Evolutionary conservation across 2,888 invertebrate genomes (phyloP), one percentile per base, ranked within the genome.

Genomic region (Meghimatium bilineatum): DNA sequence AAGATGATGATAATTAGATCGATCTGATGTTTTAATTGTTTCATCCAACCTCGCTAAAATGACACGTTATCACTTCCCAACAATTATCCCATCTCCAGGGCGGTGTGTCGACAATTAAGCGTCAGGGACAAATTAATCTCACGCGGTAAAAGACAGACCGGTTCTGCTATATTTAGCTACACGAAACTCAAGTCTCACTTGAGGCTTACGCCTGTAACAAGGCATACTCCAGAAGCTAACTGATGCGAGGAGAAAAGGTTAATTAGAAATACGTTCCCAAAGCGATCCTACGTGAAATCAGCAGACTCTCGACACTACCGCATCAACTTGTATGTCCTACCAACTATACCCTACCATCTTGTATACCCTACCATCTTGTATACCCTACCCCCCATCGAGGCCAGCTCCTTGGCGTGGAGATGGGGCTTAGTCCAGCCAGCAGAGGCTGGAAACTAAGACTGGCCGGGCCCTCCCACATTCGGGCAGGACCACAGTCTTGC

Each of bases 21-120:
- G 77, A 77, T 38, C 38, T n/a, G 12, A n/a, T 38, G 12, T 60
- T 77, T 77, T 77, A 77, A 77, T 77, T 77, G 77, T 63, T 77
- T 77, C 32, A 38, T 63, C 36, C 63, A 12, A 63, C 77, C 36
- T 38, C 12, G n/a, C 23, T n/a, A 26, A 77, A 77, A 77, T 77
- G 77, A 77, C 77, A 77, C 60, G 77, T 17, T 77, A 77, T 77
- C 60, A 36, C 34, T 77, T 60, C 63, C 23, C 36, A 63, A 26
- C 77, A 77, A 77, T 77, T 77, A 77, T 77, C 77, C 32, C 38
- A 36, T 77, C 77, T 2, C 60, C 5, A 23, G n/a, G 60, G 38
- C 77, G 63, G 77, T 63, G 63, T 63, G 77, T 36, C 17, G 77
- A 38, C 77, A 77, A 60, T 77, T 77, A 77, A 60, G 8, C 0